Conservation (phyloP, 2,113 vertebrate genomes). For the Scatophagus argus region DNA sequence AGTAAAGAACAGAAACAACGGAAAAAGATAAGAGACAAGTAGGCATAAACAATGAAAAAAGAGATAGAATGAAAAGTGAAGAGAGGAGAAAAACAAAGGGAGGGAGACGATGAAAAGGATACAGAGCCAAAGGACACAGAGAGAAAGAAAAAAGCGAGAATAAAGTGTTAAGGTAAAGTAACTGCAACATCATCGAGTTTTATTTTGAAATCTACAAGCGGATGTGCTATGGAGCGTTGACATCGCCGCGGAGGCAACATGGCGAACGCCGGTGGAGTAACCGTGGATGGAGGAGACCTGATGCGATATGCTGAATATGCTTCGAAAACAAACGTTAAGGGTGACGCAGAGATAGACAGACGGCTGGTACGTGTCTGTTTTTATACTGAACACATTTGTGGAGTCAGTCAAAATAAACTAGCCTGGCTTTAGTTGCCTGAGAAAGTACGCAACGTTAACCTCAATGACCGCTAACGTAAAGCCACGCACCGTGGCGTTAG, state of each 20-base stretch:
- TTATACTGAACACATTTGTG: fast-evolving
- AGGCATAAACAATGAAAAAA: no score
- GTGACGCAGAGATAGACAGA: slow-evolving; percentile 78
- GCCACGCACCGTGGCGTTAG: no score
- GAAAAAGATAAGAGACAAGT: no score
- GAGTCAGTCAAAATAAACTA: neutral
- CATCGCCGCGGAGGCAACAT: slow-evolving; percentile 57
- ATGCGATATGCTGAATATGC: slow-evolving; percentile 78
- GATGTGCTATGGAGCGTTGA: neutral
- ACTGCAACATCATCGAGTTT: no score
- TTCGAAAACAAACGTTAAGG: slow-evolving; percentile 16
- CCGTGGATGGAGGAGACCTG: slow-evolving; percentile 68
- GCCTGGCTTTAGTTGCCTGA: neutral
- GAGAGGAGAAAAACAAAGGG: no score
- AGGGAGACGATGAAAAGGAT: no score
- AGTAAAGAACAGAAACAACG: no score
- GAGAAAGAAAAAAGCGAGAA: no score
- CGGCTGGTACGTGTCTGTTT: slow-evolving; percentile 71
- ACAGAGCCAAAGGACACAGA: no score
- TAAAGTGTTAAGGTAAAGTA: no score
- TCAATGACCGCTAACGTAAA: slow-evolving; percentile 34
- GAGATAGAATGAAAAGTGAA: no score
- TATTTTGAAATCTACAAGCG: slow-evolving; percentile 44
- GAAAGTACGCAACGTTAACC: no score
- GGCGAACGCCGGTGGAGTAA: slow-evolving; percentile 52